Evolutionary conservation across 2,888 invertebrate genomes (phyloP).

Genomic region (Caenorhabditis sp.): DNA sequence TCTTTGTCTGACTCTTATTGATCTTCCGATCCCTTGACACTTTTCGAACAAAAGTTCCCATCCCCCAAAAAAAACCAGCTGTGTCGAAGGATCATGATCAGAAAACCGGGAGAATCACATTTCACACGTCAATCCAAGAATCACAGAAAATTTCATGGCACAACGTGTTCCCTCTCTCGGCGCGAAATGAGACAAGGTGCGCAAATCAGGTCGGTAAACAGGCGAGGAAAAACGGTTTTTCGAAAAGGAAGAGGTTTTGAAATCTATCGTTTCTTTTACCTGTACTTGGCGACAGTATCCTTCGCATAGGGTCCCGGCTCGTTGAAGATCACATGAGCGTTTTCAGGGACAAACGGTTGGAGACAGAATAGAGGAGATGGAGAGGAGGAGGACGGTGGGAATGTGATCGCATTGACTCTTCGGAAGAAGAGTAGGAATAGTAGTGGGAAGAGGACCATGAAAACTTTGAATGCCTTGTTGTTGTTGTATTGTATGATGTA

Average conservation of each 20-base stretch:
- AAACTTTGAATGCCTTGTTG: background rate
- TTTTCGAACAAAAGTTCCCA: background rate
- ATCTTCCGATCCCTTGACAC: constrained; percentile 3
- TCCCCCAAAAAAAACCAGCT: background rate
- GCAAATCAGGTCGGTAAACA: constrained; percentile 53
- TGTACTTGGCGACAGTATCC: constrained; percentile 89
- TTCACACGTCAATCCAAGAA: constrained; percentile 20
- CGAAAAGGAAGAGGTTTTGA: background rate
- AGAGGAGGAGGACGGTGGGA: constrained; percentile 36
- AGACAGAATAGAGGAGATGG: constrained; percentile 53
- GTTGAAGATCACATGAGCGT: constrained; percentile 88
- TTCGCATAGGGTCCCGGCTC: constrained; percentile 85
- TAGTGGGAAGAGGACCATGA: constrained; percentile 54
- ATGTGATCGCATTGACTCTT: constrained; percentile 42
- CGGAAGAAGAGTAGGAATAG: constrained; percentile 62
- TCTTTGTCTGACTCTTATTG: no score
- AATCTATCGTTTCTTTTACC: constrained; percentile 47
- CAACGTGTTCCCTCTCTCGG: constrained; percentile 43
- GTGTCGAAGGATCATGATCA: background rate
- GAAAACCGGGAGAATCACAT: constrained; percentile 1
- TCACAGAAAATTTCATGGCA: constrained; percentile 10
- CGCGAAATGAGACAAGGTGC: constrained; percentile 28
- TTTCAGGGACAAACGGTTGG: constrained; percentile 84
- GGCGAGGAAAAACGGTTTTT: background rate
- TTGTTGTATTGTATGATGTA: constrained; percentile 31